These are phyloP conservation scores for Drosophila falleni DNA, from an alignment of 2,888 invertebrate species.

Conservation along the genomic window DNA sequence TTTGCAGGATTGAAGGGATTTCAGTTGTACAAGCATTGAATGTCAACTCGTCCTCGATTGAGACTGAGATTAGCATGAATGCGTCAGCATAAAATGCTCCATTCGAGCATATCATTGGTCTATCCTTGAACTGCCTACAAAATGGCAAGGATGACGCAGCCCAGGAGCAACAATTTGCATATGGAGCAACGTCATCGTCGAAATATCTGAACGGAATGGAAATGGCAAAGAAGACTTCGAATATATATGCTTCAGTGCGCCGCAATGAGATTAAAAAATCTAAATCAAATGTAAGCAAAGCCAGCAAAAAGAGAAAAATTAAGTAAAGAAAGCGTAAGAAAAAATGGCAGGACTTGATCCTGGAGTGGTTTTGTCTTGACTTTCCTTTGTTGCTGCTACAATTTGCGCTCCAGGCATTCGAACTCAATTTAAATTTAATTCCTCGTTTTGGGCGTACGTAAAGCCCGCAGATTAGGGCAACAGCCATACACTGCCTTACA, in stretches of 20 bases:
- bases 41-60: slow-evolving; percentile 5
- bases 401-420: slow-evolving; percentile 56
- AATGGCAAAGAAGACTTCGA: background rate
- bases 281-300: slow-evolving; percentile 52
- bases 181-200: slow-evolving; percentile 39
- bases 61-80: slow-evolving; percentile 52
- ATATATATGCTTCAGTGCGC: slow-evolving; percentile 32
- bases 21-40: slow-evolving; percentile 1
- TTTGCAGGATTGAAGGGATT: slow-evolving; percentile 18
- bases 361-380: slow-evolving; percentile 1
- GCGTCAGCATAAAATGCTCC: slow-evolving; percentile 56
- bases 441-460: slow-evolving; percentile 44
- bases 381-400: slow-evolving; percentile 43
- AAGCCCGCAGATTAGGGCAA: slow-evolving; percentile 38
- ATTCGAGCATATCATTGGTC: slow-evolving; percentile 48
- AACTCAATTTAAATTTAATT: slow-evolving; percentile 71
- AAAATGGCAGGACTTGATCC: slow-evolving; percentile 12
- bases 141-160: slow-evolving; percentile 33
- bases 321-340: slow-evolving; percentile 37
- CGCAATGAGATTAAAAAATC: slow-evolving; percentile 54
- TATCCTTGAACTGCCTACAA: slow-evolving; percentile 20
- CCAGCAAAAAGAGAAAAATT: slow-evolving; percentile 26
- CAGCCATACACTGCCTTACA: slow-evolving; percentile 5
- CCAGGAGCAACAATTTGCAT: slow-evolving; percentile 43
- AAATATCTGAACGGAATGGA: background rate